These are phyloP conservation scores for Speoplatyrhinus poulsoni DNA, from an alignment of 2,113 vertebrate species.

Conservation along the genomic window DNA sequence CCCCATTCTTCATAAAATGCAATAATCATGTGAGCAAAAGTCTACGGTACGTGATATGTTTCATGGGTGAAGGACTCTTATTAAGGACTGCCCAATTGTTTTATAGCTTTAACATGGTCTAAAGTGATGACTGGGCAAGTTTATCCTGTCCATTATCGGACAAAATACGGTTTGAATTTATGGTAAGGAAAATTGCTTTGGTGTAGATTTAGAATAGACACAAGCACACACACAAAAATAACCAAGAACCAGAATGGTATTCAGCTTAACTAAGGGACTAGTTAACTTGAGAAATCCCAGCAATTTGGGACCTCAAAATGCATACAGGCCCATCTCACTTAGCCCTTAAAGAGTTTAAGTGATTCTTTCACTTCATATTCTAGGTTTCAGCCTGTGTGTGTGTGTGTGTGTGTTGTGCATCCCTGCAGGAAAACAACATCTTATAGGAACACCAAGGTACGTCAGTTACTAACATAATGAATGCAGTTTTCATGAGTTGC, in stretches of 20 bases:
- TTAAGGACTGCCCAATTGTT: too few species aligned
- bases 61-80: slow-evolving; percentile 80
- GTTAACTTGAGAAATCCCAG: slow-evolving; percentile 87
- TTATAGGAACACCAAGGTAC: too few species aligned
- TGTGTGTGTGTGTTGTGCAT: background rate
- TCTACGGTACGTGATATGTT: slow-evolving; percentile 75
- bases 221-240: slow-evolving; percentile 2
- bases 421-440: background rate
- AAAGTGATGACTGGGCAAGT: slow-evolving; percentile 46
- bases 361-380: slow-evolving; percentile 28
- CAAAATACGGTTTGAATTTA: slow-evolving; percentile 79
- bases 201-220: slow-evolving; percentile 85
- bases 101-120: too few species aligned
- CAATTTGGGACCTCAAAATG: slow-evolving; percentile 86
- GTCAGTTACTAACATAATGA: too few species aligned
- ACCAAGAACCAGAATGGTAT: background rate
- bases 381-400: slow-evolving; percentile 22
- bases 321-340: slow-evolving; percentile 17
- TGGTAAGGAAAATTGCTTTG: slow-evolving; percentile 71
- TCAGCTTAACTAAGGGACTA: slow-evolving; percentile 14
- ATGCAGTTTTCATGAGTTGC: slow-evolving; percentile 10
- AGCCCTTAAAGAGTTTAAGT: slow-evolving; percentile 14
- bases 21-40: slow-evolving; percentile 84
- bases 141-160: slow-evolving; percentile 83
- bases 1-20: slow-evolving; percentile 62